Conservation (phyloP, 2,888 invertebrate species). For the Melanostoma scalare region DNA sequence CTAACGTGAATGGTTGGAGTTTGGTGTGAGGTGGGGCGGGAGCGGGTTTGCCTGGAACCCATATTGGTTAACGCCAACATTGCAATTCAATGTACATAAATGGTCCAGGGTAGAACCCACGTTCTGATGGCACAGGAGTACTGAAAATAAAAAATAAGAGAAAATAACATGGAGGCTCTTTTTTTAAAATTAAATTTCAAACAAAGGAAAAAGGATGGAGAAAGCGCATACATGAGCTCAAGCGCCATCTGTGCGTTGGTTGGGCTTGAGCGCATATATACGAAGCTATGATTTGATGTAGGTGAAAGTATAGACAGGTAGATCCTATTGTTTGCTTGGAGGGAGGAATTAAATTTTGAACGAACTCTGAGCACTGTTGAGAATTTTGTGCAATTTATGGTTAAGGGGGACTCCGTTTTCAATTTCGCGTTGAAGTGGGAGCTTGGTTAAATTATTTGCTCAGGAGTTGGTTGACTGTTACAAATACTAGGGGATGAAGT, state of each 20-base stretch:
- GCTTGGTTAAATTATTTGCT: too few species aligned
- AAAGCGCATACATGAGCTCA: not conserved
- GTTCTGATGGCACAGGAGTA: too few species aligned
- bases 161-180: not conserved
- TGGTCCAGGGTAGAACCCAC: too few species aligned
- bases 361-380: conserved; percentile 13
- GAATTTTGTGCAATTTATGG: conserved; percentile 36
- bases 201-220: conserved; percentile 41
- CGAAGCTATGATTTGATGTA: conserved; percentile 42
- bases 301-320: conserved; percentile 31
- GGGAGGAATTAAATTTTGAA: not conserved
- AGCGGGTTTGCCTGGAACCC: conserved; percentile 3
- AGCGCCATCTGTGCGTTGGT: conserved; percentile 11
- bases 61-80: conserved; percentile 31
- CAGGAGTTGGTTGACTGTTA: too few species aligned
- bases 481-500: too few species aligned
- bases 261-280: not conserved
- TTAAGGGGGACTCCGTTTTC: not conserved
- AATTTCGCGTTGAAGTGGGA: too few species aligned
- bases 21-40: not conserved
- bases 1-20: conserved; percentile 28
- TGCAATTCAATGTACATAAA: conserved; percentile 22
- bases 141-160: too few species aligned
- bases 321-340: conserved; percentile 15
- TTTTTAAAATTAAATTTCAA: conserved; percentile 52